These are phyloP conservation scores for Colletes gigas DNA, from an alignment of 1,140 invertebrate genomes.

Conservation along the genomic window DNA sequence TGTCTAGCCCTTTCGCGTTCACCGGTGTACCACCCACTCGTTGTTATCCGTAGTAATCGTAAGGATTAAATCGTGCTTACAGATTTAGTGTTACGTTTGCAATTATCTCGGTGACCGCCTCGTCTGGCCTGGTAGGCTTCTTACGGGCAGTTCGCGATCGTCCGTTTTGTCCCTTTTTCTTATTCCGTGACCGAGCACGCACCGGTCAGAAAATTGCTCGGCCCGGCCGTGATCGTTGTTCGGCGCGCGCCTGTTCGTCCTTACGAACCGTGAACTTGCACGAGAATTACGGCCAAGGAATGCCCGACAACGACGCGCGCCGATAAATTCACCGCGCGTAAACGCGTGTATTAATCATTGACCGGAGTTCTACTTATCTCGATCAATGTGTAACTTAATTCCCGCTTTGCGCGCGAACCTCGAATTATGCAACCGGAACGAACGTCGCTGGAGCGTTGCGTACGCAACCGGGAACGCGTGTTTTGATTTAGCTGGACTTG, in stretches of 20 bases:
- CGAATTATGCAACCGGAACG: conserved; percentile 18
- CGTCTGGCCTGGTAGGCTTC: background rate
- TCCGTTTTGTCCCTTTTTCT: background rate
- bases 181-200: background rate
- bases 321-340: conserved; percentile 50
- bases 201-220: conserved; percentile 16
- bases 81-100: conserved; percentile 18
- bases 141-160: background rate
- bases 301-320: conserved; percentile 35
- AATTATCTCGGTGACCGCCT: background rate
- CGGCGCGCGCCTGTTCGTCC: background rate
- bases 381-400: conserved; percentile 59
- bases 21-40: too few relatives aligned
- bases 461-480: background rate
- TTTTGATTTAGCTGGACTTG: too few relatives aligned
- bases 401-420: conserved; percentile 28
- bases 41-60: conserved; percentile 38
- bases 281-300: conserved; percentile 51
- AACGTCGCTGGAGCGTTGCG: conserved; percentile 5
- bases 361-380: conserved; percentile 46
- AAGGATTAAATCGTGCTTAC: conserved; percentile 13
- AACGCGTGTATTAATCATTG: conserved; percentile 54
- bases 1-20: too few relatives aligned
- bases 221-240: conserved; percentile 3
- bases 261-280: conserved; percentile 18